phyloP scores from a whole-genome alignment of 2,888 invertebrate species.

The Conomelus anceps region DNA sequence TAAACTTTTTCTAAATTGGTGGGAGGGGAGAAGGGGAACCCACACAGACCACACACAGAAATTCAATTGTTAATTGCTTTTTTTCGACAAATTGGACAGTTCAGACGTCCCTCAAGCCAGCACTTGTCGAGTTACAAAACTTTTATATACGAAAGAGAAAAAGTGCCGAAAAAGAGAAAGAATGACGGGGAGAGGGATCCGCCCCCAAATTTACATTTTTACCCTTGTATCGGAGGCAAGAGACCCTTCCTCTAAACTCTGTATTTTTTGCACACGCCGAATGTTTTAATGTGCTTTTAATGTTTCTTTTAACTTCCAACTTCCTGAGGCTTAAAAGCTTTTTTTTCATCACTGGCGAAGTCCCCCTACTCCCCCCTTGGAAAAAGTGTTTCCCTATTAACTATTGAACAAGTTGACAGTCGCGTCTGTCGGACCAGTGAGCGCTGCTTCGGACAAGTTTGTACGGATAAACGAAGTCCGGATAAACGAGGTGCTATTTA shows the following conservation, averaged over 20 bases:
- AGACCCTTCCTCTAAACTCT: no score
- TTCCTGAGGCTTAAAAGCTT: not conserved
- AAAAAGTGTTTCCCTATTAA: not conserved
- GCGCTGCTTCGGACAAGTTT: not conserved
- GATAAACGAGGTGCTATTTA: not conserved
- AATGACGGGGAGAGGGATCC: no score
- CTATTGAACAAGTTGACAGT: not conserved
- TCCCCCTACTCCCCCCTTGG: not conserved
- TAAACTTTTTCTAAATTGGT: not conserved
- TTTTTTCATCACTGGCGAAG: not conserved
- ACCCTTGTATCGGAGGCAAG: not conserved
- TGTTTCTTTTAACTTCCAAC: not conserved
- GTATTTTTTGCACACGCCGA: not conserved
- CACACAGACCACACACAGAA: not conserved
- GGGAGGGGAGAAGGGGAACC: no score
- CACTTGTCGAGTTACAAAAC: not conserved
- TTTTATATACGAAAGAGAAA: not conserved
- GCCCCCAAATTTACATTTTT: not conserved
- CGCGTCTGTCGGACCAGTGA: not conserved
- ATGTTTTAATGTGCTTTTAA: not conserved
- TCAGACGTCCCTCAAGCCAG: not conserved
- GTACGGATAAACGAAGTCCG: not conserved
- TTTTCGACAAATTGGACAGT: not conserved
- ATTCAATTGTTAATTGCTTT: not conserved
- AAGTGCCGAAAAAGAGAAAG: not conserved